Base-by-base conservation (phyloP, 2,888 invertebrate species). In the Euspilapteryx auroguttella region DNA sequence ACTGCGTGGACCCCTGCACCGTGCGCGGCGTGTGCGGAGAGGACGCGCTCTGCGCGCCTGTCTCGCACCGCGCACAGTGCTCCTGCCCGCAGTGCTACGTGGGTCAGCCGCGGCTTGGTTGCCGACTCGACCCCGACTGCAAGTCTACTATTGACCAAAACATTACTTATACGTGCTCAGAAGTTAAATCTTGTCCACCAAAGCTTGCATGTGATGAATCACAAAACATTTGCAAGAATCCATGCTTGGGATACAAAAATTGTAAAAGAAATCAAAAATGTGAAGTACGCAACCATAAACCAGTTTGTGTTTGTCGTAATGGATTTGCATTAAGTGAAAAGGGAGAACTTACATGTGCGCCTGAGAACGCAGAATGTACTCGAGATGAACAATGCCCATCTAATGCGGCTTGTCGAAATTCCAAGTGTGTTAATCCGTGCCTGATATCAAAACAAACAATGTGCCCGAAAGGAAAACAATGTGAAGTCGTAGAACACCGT, bases 1-100 rank as follows among this genome's bases (percentile, higher is more conserved):
- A 89, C 77, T 94, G 94, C 75, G 82, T 88, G 71, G 91, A 94
- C 75, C 94, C 93, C 40, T 94, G 94, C 78, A 85, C 85, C 53
- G 81, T 92, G 54, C 85, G 90, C 47, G 92, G 88, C 48, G 89
- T 87, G 42, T 94, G 94, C 63, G 94, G 94, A 42, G 81, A 85
- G 49, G 93, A 93, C 68, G 93, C 94, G 37, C 79, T 92, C 37
- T 94, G 94, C 65, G 86, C 85, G 49, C 87, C 90, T 33, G 82
- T 90, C 38, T 77, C 87, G 55, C 94, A 94, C 71, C 83, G 86
- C 49, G 88, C 92, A 25, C 84, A 88, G 48, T 94, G 94, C 63
- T 86, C 89, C 32, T 94, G 94, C 51, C 89, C 91, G 28, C 87
- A 88, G 56, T 94, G 93, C 58, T 86, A 90, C 68, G 81, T 87